A percentile compares a stretch with the other conserved stretches of the same genome.
Evolutionary conservation across 64 coral and sea anemone species (phyloP).

Genomic region (Stylophora pistillata): DNA sequence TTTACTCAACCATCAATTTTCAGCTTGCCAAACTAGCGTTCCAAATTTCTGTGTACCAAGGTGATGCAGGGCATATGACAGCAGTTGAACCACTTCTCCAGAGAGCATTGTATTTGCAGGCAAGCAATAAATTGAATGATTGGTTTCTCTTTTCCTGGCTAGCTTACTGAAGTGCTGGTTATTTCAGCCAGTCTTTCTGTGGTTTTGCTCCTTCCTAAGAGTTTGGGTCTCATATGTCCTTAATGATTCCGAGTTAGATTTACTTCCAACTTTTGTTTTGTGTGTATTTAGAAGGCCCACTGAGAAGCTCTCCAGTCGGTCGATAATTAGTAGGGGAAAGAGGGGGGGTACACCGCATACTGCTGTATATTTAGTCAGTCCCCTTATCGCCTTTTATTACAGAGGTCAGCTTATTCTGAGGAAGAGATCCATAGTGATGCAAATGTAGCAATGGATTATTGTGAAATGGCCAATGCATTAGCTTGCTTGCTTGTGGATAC

Average conservation of each 20-base stretch:
- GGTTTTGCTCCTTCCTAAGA: too few species aligned
- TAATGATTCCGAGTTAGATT: too few species aligned
- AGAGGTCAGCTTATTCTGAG: constrained; percentile 51
- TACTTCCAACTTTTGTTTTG: too few species aligned
- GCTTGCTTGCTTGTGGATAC: constrained; percentile 79
- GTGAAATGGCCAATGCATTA: constrained; percentile 47
- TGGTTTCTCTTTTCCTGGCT: not conserved
- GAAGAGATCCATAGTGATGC: constrained; percentile 48
- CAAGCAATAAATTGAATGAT: not conserved
- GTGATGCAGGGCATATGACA: constrained; percentile 44
- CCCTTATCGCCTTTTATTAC: not conserved
- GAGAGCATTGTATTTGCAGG: constrained; percentile 58
- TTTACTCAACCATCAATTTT: not conserved
- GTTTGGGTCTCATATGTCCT: too few species aligned
- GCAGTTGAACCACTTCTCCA: constrained; percentile 59
- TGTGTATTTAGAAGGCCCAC: too few species aligned
- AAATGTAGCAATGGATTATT: constrained; percentile 22
- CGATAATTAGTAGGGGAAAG: too few species aligned
- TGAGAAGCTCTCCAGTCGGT: too few species aligned
- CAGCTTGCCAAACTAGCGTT: constrained; percentile 67
- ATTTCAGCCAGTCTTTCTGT: too few species aligned
- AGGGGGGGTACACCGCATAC: too few species aligned
- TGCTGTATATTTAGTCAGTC: not conserved
- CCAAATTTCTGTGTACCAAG: constrained; percentile 54
- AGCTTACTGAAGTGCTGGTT: too few species aligned